Conservation (phyloP, 2,888 invertebrate genomes). For the Heliconius cydno region DNA sequence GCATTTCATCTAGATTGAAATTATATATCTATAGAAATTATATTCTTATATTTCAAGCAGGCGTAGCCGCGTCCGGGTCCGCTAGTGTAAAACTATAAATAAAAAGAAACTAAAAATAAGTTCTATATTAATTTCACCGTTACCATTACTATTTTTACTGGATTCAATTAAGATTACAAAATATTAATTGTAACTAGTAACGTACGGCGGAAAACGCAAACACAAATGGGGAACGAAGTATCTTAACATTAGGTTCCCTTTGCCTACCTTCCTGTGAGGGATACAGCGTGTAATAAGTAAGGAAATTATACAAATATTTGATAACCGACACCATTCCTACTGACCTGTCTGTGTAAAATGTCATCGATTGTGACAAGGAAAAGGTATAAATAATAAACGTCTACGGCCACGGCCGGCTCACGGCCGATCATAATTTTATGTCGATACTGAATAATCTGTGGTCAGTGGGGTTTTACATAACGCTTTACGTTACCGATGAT, state of each 20-base stretch:
- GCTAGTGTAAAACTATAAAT: too few relatives aligned
- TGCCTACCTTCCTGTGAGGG: too few relatives aligned
- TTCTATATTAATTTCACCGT: too few relatives aligned
- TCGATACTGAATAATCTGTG: slow-evolving; percentile 11
- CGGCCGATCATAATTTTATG: slow-evolving; percentile 11
- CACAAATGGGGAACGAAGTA: too few relatives aligned
- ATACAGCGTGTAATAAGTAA: not conserved
- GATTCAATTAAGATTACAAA: not conserved
- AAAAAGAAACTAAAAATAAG: not conserved
- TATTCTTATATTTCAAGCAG: too few relatives aligned
- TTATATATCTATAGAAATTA: too few relatives aligned
- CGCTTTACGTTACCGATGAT: not conserved
- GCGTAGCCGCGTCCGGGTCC: too few relatives aligned
- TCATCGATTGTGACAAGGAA: slow-evolving; percentile 22
- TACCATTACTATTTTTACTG: not conserved
- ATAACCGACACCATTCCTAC: not conserved
- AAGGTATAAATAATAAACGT: slow-evolving; percentile 24
- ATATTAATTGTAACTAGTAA: not conserved
- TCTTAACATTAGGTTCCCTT: too few relatives aligned
- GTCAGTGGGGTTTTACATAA: not conserved
- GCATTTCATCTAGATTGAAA: too few relatives aligned
- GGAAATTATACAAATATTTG: not conserved
- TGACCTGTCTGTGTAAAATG: slow-evolving; percentile 25
- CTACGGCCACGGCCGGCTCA: not conserved
- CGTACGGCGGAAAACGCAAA: too few relatives aligned